Base-by-base conservation (phyloP, 2,797 vertebrate genomes). In the Channa striata region DNA sequence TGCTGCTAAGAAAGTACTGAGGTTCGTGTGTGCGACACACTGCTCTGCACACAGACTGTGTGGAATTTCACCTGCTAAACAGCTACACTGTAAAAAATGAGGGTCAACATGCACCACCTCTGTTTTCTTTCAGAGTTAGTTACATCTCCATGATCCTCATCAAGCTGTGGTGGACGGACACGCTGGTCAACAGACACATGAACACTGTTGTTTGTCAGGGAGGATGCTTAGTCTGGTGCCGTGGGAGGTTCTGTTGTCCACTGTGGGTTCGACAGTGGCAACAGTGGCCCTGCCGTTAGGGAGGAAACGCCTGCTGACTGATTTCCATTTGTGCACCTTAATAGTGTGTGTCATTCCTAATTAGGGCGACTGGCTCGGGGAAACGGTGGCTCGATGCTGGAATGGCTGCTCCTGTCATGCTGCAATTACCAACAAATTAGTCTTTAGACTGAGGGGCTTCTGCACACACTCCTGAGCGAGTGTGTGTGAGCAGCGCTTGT, bases 391-490 rank as follows among this genome's bases (percentile, higher is more conserved):
- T 84, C 70, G 42, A 80, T 83, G 82, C 80, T 73, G 84, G 83
- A 90, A 83, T 74, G 82, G 86, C 87, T 90, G 75, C 85, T 86
- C 74, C 87, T 87, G 88, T 93, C 91, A 92, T 65, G 66, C 86
- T 79, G 90, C 91, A 93, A 93, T 93, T 93, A 93, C 87, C 81
- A 89, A 83, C 90, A 91, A 92, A 93, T 93, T 88, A 93, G 84
- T 87, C 90, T 87, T 89, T 85, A 88, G 88, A 89, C 85, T 82
- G 77, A 84, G 84, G 82, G 82, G 51, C 84, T 88, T 61, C 39
- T 52, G 65, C 81, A 67, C 73, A 42, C 53, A 2, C 77, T 9
- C 74, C 47, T 49, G 43, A 19, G 34, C 34, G 46, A 43, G 47
- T 47, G 40, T 48, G 71, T 19, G 44, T 17, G 44, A 40, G 47